Conservation (phyloP, 2,797 vertebrate genomes). For the Oreochromis mossambicus region DNA sequence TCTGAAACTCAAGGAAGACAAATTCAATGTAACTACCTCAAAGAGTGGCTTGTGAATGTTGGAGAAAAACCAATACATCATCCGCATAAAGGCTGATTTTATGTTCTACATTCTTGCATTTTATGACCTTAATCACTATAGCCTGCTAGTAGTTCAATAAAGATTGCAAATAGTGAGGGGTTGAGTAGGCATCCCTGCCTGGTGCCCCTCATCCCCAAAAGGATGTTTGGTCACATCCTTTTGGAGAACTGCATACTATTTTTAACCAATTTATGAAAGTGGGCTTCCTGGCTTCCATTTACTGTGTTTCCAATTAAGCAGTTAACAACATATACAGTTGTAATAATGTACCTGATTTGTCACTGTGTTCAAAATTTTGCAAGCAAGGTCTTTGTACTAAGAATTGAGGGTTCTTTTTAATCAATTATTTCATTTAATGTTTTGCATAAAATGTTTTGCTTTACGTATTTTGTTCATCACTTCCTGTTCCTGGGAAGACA, state of each 20-base stretch:
- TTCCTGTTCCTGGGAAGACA: background rate
- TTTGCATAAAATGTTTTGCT: background rate
- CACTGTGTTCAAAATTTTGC: background rate
- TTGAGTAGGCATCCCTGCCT: background rate
- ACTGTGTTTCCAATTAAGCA: background rate
- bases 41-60: background rate
- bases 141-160: background rate
- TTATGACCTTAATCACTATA: background rate
- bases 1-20: background rate
- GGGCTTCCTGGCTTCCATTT: background rate
- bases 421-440: background rate
- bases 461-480: background rate
- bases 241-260: background rate
- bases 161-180: background rate
- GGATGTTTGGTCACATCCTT: background rate
- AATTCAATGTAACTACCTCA: background rate
- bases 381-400: background rate
- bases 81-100: background rate
- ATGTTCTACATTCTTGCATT: background rate
- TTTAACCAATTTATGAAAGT: background rate
- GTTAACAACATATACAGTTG: background rate
- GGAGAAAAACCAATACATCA: background rate
- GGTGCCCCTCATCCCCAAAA: background rate
- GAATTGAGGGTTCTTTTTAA: background rate
- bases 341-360: background rate